Evolutionary conservation across 1,140 invertebrate species (phyloP).

Genomic region (Popillia japonica): DNA sequence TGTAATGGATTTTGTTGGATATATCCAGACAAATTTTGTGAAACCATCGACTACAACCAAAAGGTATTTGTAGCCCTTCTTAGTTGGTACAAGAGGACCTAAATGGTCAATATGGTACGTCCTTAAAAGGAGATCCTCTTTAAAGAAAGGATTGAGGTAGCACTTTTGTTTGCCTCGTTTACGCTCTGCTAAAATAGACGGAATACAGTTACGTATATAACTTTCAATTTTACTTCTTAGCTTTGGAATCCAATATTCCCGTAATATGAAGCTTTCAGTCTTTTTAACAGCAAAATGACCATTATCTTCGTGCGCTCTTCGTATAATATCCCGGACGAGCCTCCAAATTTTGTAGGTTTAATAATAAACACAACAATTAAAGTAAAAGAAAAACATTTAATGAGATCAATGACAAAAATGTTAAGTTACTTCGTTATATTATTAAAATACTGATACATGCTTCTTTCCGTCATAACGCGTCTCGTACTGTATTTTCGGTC

Average conservation of each 20-base stretch:
- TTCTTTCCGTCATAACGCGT: no score
- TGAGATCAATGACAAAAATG: no score
- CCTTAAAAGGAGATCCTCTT: constrained; percentile 37
- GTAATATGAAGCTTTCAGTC: constrained; percentile 55
- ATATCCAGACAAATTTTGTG: constrained; percentile 39
- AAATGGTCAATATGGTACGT: constrained; percentile 52
- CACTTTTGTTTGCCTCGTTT: constrained; percentile 61
- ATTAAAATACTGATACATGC: no score
- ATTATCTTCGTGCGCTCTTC: no score
- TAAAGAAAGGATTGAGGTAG: constrained; percentile 44
- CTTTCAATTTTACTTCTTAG: constrained; percentile 55
- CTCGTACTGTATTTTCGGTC: no score
- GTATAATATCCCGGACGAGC: constrained; percentile 21
- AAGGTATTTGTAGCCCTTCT: constrained; percentile 54
- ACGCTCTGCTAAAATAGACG: constrained; percentile 56
- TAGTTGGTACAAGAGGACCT: constrained; percentile 53
- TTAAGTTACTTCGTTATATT: no score
- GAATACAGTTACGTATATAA: constrained; percentile 56
- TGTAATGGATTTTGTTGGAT: constrained; percentile 35
- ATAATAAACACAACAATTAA: no score
- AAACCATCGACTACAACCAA: constrained; percentile 48
- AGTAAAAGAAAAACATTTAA: no score
- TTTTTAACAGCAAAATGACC: constrained; percentile 49
- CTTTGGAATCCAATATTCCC: constrained; percentile 59
- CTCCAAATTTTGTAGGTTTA: no score